Evolutionary conservation across 1,140 invertebrate genomes (phyloP), one percentile per base, ranked within the genome.

Genomic region (Pinna nobilis): DNA sequence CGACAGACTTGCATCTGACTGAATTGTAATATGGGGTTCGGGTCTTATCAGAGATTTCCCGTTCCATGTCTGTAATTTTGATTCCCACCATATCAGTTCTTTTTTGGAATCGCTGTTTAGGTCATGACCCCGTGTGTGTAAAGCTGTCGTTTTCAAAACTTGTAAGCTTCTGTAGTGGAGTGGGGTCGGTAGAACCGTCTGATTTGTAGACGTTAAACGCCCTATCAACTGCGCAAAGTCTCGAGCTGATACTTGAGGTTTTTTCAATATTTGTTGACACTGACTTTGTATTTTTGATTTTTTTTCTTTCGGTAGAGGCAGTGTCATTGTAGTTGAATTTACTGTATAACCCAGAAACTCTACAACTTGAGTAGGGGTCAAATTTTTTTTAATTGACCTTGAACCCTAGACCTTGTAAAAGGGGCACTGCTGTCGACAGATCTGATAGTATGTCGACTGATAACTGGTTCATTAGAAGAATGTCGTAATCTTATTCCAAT

Each of bases 1-100:
- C 53, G 1, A 3, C 33, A 57, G 66, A 57, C 66, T 68, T 57
- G 66, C 66, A 68, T 68, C 66, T 18, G 37, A 68, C 15, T 59
- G 51, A 32, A 68, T 39, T 13, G 32, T 33, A 32, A 59, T 33
- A 39, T 68, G 51, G 6, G 66, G 51, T 2, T 69, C 25, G 30
- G 66, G 53, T 18, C 23, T 18, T 4, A 57, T 37, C 7, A 68
- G 23, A 9, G 53, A 39, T 28, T 35, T 70, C 41, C 67, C 55
- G 23, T 70, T 70, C 53, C 67, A 60, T 1, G 15, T 1, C 2
- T 23, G 15, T 35, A 70, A 33, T 25, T 61, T 60, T 20, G 23
- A 1, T 11, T 25, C n/a, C 67, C 67, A 70, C 68, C 59, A 70
- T 30, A 28, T n/a, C 11, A 61, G 32, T 28, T 70, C 35, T n/a